Evolutionary conservation across 2,113 vertebrate species (phyloP), one percentile per base, ranked within the genome.

Genomic region (Haemorhous mexicanus): DNA sequence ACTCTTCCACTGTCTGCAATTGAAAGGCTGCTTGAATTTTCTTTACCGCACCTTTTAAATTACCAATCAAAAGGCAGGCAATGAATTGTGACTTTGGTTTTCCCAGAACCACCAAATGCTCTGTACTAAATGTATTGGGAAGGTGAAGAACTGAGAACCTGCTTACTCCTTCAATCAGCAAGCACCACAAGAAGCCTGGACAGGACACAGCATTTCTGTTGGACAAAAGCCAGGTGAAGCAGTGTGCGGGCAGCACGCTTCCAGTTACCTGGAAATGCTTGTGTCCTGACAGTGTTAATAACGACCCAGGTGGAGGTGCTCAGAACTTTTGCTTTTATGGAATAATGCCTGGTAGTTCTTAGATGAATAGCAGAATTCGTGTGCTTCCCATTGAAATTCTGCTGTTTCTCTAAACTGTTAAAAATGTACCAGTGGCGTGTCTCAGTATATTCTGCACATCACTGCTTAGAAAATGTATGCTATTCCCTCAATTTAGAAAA

Each of bases 201-300:
- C 16, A 62, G 47, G 68, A 66, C 11, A 10, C 11, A 67, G 24
- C 16, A 20, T 44, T 87, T 81, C 61, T 81, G 27, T 26, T 73
- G 61, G 53, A 49, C 24, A 58, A 81, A 78, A 69, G 12, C 41
- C 52, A n/a, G n/a, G 33, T 55, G 47, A 59, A 93, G 41, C 27
- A 18, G 8, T 1, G 16, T 18, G n/a, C 35, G 50, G 21, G 16
- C 53, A 53, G 47, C 37, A 73, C 0, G 0, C 22, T 47, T 67
- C 35, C 35, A 46, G 37, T 61, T 66, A 35, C 41, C 15, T n/a
- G 44, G 80, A 84, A 70, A 68, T 13, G 30, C 27, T 50, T 39
- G 9, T 56, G 37, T 64, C 27, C 1, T 52, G 64, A 28, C 46
- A 61, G 7, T 33, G 30, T 41, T 37, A 82, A 47, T 78, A 81